Evolutionary conservation across 2,888 invertebrate genomes (phyloP).

Genomic region (Omphaloscelis lunosa): DNA sequence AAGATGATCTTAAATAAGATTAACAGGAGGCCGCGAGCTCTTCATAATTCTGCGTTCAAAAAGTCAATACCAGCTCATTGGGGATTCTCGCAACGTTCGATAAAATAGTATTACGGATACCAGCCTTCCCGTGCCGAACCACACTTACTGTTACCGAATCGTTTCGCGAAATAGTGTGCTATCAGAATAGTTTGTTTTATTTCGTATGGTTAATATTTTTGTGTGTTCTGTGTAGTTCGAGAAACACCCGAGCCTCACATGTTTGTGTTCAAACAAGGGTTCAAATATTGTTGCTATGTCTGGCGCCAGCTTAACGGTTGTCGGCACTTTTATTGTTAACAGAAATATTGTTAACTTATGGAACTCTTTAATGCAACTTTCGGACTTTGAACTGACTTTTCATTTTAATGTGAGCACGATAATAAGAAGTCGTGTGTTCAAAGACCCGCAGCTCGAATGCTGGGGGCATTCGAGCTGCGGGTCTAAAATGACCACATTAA

Average conservation of each 20-base stretch:
- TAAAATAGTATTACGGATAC: constrained; percentile 57
- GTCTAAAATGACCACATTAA: too few species aligned
- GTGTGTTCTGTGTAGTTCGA: neutral
- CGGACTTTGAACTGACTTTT: neutral
- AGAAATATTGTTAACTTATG: neutral
- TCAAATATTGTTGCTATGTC: too few species aligned
- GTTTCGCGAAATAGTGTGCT: constrained; percentile 36
- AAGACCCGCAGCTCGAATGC: too few species aligned
- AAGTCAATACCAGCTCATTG: constrained; percentile 61
- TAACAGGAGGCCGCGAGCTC: constrained; percentile 45
- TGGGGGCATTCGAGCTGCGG: too few species aligned
- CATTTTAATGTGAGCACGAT: neutral
- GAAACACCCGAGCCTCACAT: too few species aligned
- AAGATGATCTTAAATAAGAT: constrained; percentile 58
- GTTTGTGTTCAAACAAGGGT: too few species aligned
- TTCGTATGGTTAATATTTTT: constrained; percentile 3
- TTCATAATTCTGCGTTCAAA: constrained; percentile 59
- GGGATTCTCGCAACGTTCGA: constrained; percentile 49
- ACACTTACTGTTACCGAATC: constrained; percentile 50
- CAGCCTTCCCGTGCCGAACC: constrained; percentile 45
- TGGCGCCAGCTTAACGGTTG: too few species aligned
- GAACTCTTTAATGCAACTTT: neutral
- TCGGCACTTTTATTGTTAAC: too few species aligned
- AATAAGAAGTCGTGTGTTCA: too few species aligned
- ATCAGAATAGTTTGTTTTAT: constrained; percentile 35